Percentiles rank a stretch among this genome's conserved stretches.
These are phyloP conservation scores for Campodea augens DNA, from an alignment of 1,140 invertebrate species.

Conservation along the genomic window DNA sequence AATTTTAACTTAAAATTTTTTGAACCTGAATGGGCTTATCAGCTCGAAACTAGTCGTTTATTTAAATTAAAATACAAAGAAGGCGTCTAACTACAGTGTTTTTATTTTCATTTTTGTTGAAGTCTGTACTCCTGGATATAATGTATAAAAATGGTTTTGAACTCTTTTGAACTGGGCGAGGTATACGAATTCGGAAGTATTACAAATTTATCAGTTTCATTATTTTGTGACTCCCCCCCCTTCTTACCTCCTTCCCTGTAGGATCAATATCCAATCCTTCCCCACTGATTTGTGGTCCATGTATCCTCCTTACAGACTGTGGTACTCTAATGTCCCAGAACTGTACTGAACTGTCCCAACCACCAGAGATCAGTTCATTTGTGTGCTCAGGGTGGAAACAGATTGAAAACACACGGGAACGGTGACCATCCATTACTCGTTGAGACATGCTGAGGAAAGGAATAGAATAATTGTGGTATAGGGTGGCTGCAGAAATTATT, in stretches of 20 bases:
- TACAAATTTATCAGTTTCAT: too few relatives aligned
- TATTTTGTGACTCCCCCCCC: slow-evolving; percentile 1
- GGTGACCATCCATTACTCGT: slow-evolving; percentile 37
- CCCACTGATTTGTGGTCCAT: slow-evolving; percentile 46
- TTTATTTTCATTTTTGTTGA: too few relatives aligned
- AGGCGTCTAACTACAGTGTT: too few relatives aligned
- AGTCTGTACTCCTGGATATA: too few relatives aligned
- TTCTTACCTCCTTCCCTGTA: slow-evolving; percentile 35
- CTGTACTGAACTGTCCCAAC: slow-evolving; percentile 48
- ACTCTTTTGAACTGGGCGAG: too few relatives aligned
- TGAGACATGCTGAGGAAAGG: slow-evolving; percentile 15
- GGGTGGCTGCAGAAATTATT: too few relatives aligned
- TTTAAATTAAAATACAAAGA: too few relatives aligned
- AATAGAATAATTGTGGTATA: slow-evolving; percentile 1
- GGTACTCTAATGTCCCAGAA: slow-evolving; percentile 42
- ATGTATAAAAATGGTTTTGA: background rate
- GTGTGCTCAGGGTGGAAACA: slow-evolving; percentile 42
- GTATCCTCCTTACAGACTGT: slow-evolving; percentile 32
- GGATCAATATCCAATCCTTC: slow-evolving; percentile 47
- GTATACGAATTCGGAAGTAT: too few relatives aligned
- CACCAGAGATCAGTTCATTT: slow-evolving; percentile 44
- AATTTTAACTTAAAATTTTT: slow-evolving; percentile 9
- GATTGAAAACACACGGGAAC: slow-evolving; percentile 39
- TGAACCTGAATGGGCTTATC: background rate
- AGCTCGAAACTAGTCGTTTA: too few relatives aligned